Evolutionary conservation across 2,888 invertebrate species (phyloP).

Genomic region (Agriopis aurantiaria): DNA sequence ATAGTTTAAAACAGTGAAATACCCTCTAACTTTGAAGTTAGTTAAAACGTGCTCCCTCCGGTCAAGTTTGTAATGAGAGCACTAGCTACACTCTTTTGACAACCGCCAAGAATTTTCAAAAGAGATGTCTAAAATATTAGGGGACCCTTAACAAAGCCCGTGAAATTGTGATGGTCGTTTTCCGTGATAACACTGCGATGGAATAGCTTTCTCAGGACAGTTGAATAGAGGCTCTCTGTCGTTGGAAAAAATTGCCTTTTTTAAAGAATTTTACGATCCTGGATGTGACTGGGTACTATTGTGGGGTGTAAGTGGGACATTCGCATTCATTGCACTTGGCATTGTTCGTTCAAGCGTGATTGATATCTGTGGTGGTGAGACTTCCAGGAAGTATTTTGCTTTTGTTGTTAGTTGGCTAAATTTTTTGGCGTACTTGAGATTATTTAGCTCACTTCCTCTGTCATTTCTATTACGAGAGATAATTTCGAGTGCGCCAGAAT

Average conservation of each 20-base stretch:
- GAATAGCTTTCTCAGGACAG: slow-evolving; percentile 44
- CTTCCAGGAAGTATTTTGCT: too few relatives aligned
- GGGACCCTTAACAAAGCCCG: slow-evolving; percentile 40
- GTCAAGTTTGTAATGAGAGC: neutral
- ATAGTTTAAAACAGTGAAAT: too few relatives aligned
- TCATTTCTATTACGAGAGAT: too few relatives aligned
- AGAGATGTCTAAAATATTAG: slow-evolving; percentile 32
- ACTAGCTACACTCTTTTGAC: slow-evolving; percentile 13
- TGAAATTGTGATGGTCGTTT: slow-evolving; percentile 47
- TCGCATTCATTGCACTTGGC: slow-evolving; percentile 41
- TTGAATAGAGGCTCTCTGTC: slow-evolving; percentile 44
- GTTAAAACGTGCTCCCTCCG: neutral
- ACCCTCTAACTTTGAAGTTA: too few relatives aligned
- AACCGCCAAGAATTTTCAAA: slow-evolving; percentile 13
- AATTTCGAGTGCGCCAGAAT: too few relatives aligned
- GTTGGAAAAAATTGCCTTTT: slow-evolving; percentile 48
- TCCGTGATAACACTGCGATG: slow-evolving; percentile 43
- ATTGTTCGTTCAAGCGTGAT: slow-evolving; percentile 34
- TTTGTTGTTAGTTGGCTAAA: neutral
- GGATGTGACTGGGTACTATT: slow-evolving; percentile 46
- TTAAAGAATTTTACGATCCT: slow-evolving; percentile 48
- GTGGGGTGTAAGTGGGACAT: slow-evolving; percentile 41
- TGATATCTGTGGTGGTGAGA: slow-evolving; percentile 23
- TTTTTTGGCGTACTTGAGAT: too few relatives aligned
- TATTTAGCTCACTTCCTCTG: too few relatives aligned